Percentiles rank a stretch among this genome's conserved stretches.
phyloP scores from a whole-genome alignment of 2,113 vertebrate species.

The Hypanus sabinus region DNA sequence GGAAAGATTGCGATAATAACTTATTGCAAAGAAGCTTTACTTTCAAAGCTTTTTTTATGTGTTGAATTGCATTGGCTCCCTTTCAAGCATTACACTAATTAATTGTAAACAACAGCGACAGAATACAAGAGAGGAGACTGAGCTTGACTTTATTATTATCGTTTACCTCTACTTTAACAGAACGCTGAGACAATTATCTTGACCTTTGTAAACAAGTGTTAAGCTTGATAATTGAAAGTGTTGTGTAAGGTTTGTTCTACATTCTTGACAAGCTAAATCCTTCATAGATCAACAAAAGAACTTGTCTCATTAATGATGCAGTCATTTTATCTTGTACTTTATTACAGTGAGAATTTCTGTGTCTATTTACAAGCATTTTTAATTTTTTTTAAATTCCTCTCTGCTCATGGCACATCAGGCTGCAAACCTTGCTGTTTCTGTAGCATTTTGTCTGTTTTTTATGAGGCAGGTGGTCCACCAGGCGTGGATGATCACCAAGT shows the following conservation, averaged over 20 bases:
- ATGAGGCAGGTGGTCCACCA: too few relatives aligned
- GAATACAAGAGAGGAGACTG: conserved; percentile 18
- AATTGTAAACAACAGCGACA: conserved; percentile 34
- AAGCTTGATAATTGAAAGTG: conserved; percentile 36
- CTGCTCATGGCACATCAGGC: too few relatives aligned
- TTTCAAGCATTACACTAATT: conserved; percentile 37
- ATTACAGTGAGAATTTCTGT: not conserved
- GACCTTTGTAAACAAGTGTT: conserved; percentile 24
- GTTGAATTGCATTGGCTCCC: conserved; percentile 29
- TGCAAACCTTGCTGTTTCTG: too few relatives aligned
- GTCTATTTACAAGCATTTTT: not conserved
- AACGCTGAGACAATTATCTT: conserved; percentile 35
- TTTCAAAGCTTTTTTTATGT: conserved; percentile 26
- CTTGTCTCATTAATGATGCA: conserved; percentile 31
- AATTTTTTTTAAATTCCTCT: too few relatives aligned
- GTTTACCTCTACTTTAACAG: conserved; percentile 30
- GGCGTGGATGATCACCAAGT: too few relatives aligned
- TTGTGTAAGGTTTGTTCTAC: conserved; percentile 32
- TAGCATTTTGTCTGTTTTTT: too few relatives aligned
- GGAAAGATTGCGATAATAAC: conserved; percentile 34
- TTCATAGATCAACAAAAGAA: conserved; percentile 34
- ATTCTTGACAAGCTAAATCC: conserved; percentile 31
- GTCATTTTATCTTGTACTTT: conserved; percentile 31
- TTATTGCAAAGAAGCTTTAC: conserved; percentile 34
- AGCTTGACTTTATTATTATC: conserved; percentile 38